A percentile compares a stretch with the other conserved stretches of the same genome.
These are phyloP conservation scores for Donacobius atricapilla DNA, from an alignment of 2,113 vertebrate genomes.

Conservation along the genomic window DNA sequence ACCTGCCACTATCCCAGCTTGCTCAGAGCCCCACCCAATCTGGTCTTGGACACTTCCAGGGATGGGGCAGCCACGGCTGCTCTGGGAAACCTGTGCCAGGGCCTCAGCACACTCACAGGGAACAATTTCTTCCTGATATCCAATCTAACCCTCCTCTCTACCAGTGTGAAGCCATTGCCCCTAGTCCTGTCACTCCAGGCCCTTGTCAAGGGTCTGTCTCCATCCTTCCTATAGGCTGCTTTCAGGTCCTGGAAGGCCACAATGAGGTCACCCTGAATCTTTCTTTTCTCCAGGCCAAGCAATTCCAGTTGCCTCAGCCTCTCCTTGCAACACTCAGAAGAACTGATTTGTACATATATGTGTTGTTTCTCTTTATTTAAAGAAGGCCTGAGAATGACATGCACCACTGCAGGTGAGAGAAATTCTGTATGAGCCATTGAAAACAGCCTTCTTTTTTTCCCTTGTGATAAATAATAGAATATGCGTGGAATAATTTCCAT, in stretches of 20 bases:
- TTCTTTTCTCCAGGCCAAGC: neutral
- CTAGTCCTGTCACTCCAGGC: neutral
- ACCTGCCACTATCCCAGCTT: rapidly evolving
- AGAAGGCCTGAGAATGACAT: neutral
- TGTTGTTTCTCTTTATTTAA: neutral
- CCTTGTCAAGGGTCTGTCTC: neutral
- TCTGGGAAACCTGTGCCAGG: neutral
- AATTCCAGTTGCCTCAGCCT: neutral
- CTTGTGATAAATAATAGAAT: neutral
- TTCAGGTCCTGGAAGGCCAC: neutral
- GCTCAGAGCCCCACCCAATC: rapidly evolving
- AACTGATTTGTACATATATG: neutral
- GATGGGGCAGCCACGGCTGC: neutral
- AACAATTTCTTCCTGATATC: rapidly evolving
- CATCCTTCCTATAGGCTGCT: neutral
- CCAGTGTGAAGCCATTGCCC: neutral
- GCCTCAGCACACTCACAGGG: neutral
- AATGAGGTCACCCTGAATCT: neutral
- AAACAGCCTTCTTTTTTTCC: neutral
- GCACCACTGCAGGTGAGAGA: neutral
- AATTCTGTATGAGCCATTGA: neutral
- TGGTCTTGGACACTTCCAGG: rapidly evolving
- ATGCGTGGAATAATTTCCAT: neutral
- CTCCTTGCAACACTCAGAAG: neutral
- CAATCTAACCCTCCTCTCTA: neutral